These are phyloP conservation scores for Scotopteryx bipunctaria DNA, from an alignment of 2,888 invertebrate species.

Conservation along the genomic window DNA sequence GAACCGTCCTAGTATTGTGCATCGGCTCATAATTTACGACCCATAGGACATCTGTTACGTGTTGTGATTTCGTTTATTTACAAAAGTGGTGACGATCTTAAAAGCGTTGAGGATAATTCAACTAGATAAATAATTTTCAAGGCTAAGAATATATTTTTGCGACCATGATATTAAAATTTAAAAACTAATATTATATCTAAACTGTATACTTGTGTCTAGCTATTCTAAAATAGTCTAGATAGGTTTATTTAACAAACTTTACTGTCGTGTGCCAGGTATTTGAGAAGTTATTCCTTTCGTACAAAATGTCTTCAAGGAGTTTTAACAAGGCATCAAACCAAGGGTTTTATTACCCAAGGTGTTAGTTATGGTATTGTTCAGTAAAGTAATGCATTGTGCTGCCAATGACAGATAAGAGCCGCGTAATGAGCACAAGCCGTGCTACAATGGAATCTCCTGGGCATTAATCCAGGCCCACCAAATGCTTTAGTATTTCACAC, in stretches of 20 bases:
- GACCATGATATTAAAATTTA: no score
- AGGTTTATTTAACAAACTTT: no score
- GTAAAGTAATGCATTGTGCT: conserved; percentile 60
- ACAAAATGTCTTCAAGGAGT: conserved; percentile 7
- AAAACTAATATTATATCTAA: no score
- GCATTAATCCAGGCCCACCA: conserved; percentile 44
- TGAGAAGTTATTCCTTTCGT: background rate
- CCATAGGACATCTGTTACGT: conserved; percentile 43
- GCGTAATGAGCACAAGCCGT: conserved; percentile 62
- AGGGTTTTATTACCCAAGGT: conserved; percentile 53
- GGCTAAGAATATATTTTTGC: conserved; percentile 5
- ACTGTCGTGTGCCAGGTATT: no score
- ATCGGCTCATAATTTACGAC: conserved; percentile 47
- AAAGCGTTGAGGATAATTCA: conserved; percentile 26
- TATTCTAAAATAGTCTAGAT: no score
- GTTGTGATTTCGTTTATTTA: conserved; percentile 34
- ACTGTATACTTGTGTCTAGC: no score
- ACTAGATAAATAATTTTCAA: conserved; percentile 10
- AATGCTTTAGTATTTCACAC: conserved; percentile 35
- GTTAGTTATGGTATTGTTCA: conserved; percentile 65
- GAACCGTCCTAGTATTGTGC: conserved; percentile 41
- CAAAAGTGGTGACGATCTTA: background rate
- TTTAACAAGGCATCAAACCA: conserved; percentile 34
- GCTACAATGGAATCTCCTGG: conserved; percentile 61
- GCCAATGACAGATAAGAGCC: conserved; percentile 78